Base-by-base conservation (phyloP, 1,140 invertebrate species). In the Lepidurus apus region DNA sequence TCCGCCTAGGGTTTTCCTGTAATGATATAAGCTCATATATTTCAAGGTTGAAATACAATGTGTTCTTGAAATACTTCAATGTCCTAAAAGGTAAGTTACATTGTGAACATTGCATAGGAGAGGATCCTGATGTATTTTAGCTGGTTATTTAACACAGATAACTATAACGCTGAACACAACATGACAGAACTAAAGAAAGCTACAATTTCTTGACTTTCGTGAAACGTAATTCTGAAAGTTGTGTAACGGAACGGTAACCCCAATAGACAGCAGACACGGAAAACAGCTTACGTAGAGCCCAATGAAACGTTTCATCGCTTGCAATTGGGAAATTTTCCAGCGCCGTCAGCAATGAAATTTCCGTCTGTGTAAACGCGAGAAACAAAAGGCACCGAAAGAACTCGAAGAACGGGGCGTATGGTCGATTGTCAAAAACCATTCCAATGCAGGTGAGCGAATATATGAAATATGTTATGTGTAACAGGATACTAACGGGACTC, bases 371-470 rank as follows among this genome's bases (percentile, higher is more conserved):
- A 24, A 75, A 79, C 8, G 21, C 73, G 21, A 86, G 84, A 6
- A 89, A 82, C 0, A 85, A 82, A 8, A 87, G 83, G 80, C 90
- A 91, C 0, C 90, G 85, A 0, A 86, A 44, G 0, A 89, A 83
- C 83, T 91, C 90, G 10, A 89, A 81, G 2, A 88, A 75, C 0
- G 85, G 83, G 2, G 87, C 87, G 74, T 87, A 85, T 13, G 86
- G 84, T 17, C 85, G 85, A 75, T 88, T 87, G 74, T 92, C 91
- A 80, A 92, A 90, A 11, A 92, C 81, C 86, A 92, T 87, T 24
- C 92, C 91, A 65, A 93, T 91, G 4, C 89, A 86, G 2, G 89
- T 91, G 9, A 93, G 82, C 1, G 90, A 90, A 2, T 88, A 86
- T 11, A 92, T 85, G 74, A 92, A 89, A 84, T 92, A 92, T 34